Conservation (phyloP, 2,113 vertebrate genomes). For the Oncorhynchus keta region DNA sequence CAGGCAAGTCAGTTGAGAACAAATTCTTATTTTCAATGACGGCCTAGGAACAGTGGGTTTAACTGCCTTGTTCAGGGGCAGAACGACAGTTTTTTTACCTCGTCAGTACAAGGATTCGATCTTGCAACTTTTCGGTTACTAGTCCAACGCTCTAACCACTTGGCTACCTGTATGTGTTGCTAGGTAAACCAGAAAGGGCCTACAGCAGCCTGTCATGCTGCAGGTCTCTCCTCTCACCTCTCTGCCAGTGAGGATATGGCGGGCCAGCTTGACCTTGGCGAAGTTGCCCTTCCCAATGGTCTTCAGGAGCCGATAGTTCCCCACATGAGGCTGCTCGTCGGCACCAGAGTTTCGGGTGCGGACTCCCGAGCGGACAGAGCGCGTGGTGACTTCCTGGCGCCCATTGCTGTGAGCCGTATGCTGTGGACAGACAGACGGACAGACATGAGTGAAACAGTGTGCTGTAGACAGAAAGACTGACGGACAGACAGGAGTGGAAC, state of each 20-base stretch:
- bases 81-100: no score
- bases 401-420: constrained; percentile 91
- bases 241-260: constrained; percentile 95
- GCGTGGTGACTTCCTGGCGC: constrained; percentile 84
- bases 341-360: constrained; percentile 87
- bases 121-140: no score
- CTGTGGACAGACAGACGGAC: constrained; percentile 62
- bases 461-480: neutral
- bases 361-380: constrained; percentile 83
- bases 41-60: no score
- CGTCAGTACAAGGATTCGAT: no score
- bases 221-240: constrained; percentile 79
- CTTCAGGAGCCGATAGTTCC: constrained; percentile 96
- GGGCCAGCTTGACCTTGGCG: constrained; percentile 95
- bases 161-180: no score
- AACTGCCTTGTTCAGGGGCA: no score
- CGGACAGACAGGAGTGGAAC: neutral
- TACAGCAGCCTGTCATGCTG: no score
- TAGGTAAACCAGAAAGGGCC: no score
- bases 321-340: constrained; percentile 90
- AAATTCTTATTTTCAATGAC: no score
- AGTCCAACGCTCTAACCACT: no score
- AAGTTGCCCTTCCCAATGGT: constrained; percentile 99
- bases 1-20: no score
- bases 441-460: neutral